A percentile compares a stretch with the other conserved stretches of the same genome.
These are phyloP conservation scores for Elmis aenea DNA, from an alignment of 2,888 invertebrate genomes.

Conservation along the genomic window DNA sequence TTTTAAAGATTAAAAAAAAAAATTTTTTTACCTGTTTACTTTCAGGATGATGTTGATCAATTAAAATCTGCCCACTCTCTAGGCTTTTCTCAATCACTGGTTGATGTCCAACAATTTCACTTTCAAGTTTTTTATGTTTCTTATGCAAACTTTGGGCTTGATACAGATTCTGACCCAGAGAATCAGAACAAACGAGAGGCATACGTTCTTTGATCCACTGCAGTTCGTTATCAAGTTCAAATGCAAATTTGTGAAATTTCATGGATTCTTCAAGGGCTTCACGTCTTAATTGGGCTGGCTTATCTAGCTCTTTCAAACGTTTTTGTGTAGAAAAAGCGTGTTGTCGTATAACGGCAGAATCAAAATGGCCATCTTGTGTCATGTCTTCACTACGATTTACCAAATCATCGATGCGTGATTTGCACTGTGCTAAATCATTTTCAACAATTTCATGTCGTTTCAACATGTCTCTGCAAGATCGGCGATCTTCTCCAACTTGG, in stretches of 20 bases:
- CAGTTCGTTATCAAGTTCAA: slow-evolving; percentile 86
- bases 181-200: slow-evolving; percentile 71
- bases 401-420: slow-evolving; percentile 72
- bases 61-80: slow-evolving; percentile 69
- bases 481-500: slow-evolving; percentile 82
- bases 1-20: too few species aligned
- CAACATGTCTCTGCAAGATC: slow-evolving; percentile 85
- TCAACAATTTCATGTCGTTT: slow-evolving; percentile 87
- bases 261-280: slow-evolving; percentile 79
- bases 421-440: slow-evolving; percentile 79
- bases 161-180: slow-evolving; percentile 78
- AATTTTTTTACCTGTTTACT: slow-evolving; percentile 63
- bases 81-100: slow-evolving; percentile 80
- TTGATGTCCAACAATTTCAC: slow-evolving; percentile 82
- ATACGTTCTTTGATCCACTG: slow-evolving; percentile 93
- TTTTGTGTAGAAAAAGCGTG: slow-evolving; percentile 71
- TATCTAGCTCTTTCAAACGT: slow-evolving; percentile 64
- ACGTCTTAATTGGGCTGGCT: slow-evolving; percentile 66
- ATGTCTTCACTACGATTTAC: slow-evolving; percentile 81
- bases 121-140: slow-evolving; percentile 89
- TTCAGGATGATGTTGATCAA: slow-evolving; percentile 76
- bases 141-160: slow-evolving; percentile 89
- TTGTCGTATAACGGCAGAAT: slow-evolving; percentile 77
- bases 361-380: slow-evolving; percentile 92
- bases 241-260: slow-evolving; percentile 86